phyloP scores from a whole-genome alignment of 2,888 invertebrate species.

The Aspidapion aeneum region DNA sequence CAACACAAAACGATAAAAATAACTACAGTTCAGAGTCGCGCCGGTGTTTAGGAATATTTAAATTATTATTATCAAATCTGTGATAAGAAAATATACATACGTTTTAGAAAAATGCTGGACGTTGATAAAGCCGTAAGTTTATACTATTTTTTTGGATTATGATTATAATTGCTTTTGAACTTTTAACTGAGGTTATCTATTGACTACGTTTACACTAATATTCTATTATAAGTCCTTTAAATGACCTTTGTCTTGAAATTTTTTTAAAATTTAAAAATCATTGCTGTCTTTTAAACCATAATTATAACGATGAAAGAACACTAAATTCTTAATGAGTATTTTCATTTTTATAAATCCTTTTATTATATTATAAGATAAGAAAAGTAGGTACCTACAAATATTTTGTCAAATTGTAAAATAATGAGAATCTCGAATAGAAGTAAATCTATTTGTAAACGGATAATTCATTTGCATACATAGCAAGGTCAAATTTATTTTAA shows the following conservation, averaged over 20 bases:
- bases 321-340: too few relatives aligned
- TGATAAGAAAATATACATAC: slow-evolving; percentile 8
- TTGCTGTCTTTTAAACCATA: background rate
- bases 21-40: background rate
- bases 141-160: background rate
- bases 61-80: slow-evolving; percentile 3
- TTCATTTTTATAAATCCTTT: too few relatives aligned
- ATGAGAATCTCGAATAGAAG: too few relatives aligned
- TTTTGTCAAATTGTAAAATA: too few relatives aligned
- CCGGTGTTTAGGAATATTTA: slow-evolving; percentile 1
- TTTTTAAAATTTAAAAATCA: background rate
- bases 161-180: background rate
- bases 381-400: too few relatives aligned
- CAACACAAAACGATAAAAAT: background rate
- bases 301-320: too few relatives aligned
- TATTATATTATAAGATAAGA: too few relatives aligned
- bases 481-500: too few relatives aligned
- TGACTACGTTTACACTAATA: slow-evolving; percentile 3
- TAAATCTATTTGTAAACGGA: too few relatives aligned
- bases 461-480: too few relatives aligned
- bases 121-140: slow-evolving; percentile 21
- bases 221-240: slow-evolving; percentile 18
- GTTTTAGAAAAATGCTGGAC: slow-evolving; percentile 19
- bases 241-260: slow-evolving; percentile 20
- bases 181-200: slow-evolving; percentile 12